Evolutionary conservation across 2,888 invertebrate species (phyloP), one percentile per base, ranked within the genome.

Genomic region (Acronicta leporina): DNA sequence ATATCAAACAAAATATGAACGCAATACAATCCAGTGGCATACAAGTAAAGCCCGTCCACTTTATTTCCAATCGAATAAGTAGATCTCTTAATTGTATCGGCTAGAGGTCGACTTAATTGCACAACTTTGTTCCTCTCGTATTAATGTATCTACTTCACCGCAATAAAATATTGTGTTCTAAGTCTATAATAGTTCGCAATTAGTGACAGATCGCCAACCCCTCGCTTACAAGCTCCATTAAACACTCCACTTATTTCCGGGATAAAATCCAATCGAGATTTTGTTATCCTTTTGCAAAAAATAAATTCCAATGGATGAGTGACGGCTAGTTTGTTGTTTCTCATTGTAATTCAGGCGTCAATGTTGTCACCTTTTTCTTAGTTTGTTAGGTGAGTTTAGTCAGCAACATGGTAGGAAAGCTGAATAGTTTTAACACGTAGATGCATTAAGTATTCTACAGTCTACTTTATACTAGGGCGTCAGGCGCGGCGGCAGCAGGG

Each of bases 371-470:
- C 64, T 73, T 73, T 73, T 73, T 44, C 44, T 41, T 60, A 56
- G 72, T 66, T 61, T 59, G 66, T 60, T 65, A 68, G 30, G 48
- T 15, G 63, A 71, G 57, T 76, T 65, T 56, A 58, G 53, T 64
- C 53, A 63, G 56, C 56, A 65, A 78, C 63, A 73, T 73, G 71
- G 54, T 59, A 77, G 74, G 72, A 78, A 80, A 75, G 72, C 76
- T 62, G 76, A 82, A 79, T 82, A 81, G 82, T 79, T 80, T 73
- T 78, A 79, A 79, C 82, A 83, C 78, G 77, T 84, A 82, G 82
- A 84, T 85, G 85, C 87, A 91, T 92, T 92, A 91, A 88, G 87
- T 92, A 92, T 92, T 92, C 91, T 82, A 84, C 85, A 88, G 90
- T 91, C 87, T 88, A 87, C 88, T 87, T 87, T 86, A 86, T 87